These are phyloP conservation scores for Anarhynchus alexandrinus DNA, from an alignment of 2,113 vertebrate genomes.

Conservation along the genomic window DNA sequence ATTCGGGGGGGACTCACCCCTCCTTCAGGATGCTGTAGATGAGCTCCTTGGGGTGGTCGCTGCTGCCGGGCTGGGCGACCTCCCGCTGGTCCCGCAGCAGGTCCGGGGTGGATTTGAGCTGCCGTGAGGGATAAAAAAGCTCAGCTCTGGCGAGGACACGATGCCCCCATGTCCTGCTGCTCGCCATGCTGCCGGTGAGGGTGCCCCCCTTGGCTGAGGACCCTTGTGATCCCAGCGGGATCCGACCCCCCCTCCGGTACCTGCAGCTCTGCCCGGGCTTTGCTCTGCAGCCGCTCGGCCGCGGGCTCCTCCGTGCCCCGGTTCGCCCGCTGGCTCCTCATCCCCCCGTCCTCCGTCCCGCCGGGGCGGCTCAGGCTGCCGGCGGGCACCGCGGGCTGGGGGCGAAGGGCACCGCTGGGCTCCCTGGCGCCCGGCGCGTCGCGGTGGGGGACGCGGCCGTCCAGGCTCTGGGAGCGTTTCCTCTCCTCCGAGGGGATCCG, in stretches of 20 bases:
- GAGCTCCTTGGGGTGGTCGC: conserved; percentile 77
- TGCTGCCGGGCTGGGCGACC: conserved; percentile 69
- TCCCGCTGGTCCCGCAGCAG: conserved; percentile 89
- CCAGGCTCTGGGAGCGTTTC: conserved; percentile 75
- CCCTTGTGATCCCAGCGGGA: neutral
- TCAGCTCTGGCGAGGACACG: neutral
- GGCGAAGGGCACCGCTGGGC: neutral
- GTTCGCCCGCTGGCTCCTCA: neutral
- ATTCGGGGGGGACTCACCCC: conserved; percentile 72
- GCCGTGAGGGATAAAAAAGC: neutral
- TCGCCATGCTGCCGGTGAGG: too few relatives aligned
- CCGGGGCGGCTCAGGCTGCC: neutral
- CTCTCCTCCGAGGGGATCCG: conserved; percentile 70
- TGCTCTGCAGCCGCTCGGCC: conserved; percentile 33
- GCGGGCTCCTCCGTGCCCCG: conserved; percentile 36
- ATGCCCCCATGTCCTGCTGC: accelerated
- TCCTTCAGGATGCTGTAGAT: conserved; percentile 86
- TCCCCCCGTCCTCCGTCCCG: neutral
- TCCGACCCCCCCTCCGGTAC: neutral
- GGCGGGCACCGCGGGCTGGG: neutral
- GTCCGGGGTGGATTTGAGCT: conserved; percentile 90
- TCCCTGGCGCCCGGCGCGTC: neutral
- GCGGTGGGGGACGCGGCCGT: neutral
- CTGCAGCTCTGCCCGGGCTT: conserved; percentile 70
- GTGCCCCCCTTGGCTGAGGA: neutral